Evolutionary conservation across 2,797 vertebrate genomes (phyloP).

Genomic region (Lithobates pipiens): DNA sequence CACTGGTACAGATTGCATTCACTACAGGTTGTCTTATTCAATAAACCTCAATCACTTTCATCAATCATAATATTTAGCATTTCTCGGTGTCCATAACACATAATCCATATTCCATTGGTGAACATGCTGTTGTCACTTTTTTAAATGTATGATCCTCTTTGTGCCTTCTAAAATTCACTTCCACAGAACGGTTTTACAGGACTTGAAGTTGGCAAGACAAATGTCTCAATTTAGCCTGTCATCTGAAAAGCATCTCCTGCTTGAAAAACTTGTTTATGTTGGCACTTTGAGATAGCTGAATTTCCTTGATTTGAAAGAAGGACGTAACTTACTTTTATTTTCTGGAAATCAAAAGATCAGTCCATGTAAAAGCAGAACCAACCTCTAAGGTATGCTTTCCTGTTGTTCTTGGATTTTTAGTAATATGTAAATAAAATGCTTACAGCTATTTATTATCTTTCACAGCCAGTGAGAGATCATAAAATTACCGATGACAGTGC

Average conservation of each 20-base stretch:
- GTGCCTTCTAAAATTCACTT: constrained; percentile 37
- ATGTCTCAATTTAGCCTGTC: constrained; percentile 56
- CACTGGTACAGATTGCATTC: neutral
- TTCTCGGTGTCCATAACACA: constrained; percentile 29
- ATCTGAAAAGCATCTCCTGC: constrained; percentile 49
- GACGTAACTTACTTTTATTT: constrained; percentile 41
- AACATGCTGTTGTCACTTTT: constrained; percentile 29
- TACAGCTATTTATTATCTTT: too few relatives aligned
- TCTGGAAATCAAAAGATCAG: constrained; percentile 10
- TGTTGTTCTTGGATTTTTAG: too few relatives aligned
- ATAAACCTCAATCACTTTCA: constrained; percentile 24
- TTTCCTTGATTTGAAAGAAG: constrained; percentile 36
- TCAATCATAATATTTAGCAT: constrained; percentile 36
- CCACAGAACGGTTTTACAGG: constrained; percentile 31
- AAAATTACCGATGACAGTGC: too few relatives aligned
- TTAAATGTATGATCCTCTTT: constrained; percentile 31
- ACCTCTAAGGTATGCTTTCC: too few relatives aligned
- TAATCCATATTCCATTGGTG: constrained; percentile 30
- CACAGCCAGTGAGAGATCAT: too few relatives aligned
- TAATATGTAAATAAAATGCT: too few relatives aligned
- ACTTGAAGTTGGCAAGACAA: constrained; percentile 50
- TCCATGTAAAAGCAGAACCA: constrained; percentile 31
- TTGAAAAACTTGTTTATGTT: constrained; percentile 54
- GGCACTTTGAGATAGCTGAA: constrained; percentile 37
- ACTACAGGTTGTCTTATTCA: constrained; percentile 23